phyloP scores from a whole-genome alignment of 2,888 invertebrate species.

The Belgica antarctica region DNA sequence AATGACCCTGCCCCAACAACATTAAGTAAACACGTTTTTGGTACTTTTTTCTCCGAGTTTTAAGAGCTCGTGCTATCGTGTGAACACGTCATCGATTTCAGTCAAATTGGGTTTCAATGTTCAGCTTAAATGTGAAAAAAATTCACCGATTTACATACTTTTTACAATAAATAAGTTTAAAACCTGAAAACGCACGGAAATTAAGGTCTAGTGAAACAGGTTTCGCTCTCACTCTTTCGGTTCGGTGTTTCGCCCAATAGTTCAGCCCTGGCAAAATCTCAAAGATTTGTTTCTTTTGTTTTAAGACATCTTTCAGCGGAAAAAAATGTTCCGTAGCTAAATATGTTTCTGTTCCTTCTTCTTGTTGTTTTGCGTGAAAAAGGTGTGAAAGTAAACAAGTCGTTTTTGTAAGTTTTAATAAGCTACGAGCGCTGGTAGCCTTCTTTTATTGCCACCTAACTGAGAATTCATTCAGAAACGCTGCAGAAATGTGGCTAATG shows the following conservation, averaged over 20 bases:
- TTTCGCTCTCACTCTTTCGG: background rate
- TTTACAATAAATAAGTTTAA: background rate
- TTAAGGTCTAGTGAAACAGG: background rate
- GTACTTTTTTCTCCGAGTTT: no score
- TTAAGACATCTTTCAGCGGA: background rate
- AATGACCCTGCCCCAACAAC: no score
- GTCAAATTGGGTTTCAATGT: constrained; percentile 31
- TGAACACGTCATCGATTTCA: background rate
- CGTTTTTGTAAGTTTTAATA: background rate
- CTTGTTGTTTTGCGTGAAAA: constrained; percentile 18
- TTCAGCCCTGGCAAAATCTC: background rate
- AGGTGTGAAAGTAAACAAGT: constrained; percentile 43
- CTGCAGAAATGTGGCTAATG: background rate
- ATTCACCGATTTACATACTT: constrained; percentile 32
- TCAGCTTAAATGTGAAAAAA: constrained; percentile 15
- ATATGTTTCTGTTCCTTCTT: no score
- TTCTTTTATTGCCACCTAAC: constrained; percentile 13
- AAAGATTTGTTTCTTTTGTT: constrained; percentile 11
- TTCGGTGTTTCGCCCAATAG: background rate
- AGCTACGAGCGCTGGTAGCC: background rate
- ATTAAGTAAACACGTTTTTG: no score
- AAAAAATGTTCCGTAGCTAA: no score
- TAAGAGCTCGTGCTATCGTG: no score
- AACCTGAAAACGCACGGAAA: background rate
- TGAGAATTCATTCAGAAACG: constrained; percentile 11